Evolutionary conservation across 2,113 vertebrate species (phyloP), one percentile per base, ranked within the genome.

Genomic region (Nematolebias whitei): DNA sequence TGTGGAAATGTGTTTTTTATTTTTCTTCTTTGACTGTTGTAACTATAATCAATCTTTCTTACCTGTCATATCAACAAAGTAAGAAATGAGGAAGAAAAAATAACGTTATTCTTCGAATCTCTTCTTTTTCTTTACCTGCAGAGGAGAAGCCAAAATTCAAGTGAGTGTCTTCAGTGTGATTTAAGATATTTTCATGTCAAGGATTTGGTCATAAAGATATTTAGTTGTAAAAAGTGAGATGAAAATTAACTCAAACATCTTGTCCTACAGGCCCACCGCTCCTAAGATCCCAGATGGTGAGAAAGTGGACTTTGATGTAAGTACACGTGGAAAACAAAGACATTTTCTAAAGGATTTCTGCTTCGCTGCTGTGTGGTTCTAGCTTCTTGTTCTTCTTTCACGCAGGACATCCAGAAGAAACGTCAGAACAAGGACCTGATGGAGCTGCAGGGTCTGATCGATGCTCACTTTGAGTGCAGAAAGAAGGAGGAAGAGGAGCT

Each of bases 251-350:
- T 2, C 10, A 10, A 13, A 32, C 23, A 0, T 3, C 83, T 12
- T 43, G 64, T 59, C 79, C 4, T 29, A n/a, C n/a, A 98, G 96
- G 83, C 91, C 96, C 69, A 92, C 89, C 26, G 97, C 95, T 79
- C 96, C 98, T 40, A 99, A 96, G 89, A 98, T 99, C 91, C 98
- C 98, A 0, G 98, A 99, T 62, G 97, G 98, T 57, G 98, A 99
- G 40, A 98, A 98, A 92, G 98, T 99, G 80, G 97, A 99, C 93
- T 99, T 99, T 86, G 98, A 99, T 93, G 98, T 99, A 90, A 96
- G 98, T 94, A 19, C 15, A 11, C 0, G 1, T n/a, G 4, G 29
- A 0, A 2, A 20, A 14, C 5, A 35, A 8, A 35, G 32, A 0
- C 0, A 0, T 1, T 0, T 12, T 1, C 5, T n/a, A n/a, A n/a